phyloP scores from a whole-genome alignment of 37 sponge, comb jelly and placozoan species.

The Sycon ciliatum region DNA sequence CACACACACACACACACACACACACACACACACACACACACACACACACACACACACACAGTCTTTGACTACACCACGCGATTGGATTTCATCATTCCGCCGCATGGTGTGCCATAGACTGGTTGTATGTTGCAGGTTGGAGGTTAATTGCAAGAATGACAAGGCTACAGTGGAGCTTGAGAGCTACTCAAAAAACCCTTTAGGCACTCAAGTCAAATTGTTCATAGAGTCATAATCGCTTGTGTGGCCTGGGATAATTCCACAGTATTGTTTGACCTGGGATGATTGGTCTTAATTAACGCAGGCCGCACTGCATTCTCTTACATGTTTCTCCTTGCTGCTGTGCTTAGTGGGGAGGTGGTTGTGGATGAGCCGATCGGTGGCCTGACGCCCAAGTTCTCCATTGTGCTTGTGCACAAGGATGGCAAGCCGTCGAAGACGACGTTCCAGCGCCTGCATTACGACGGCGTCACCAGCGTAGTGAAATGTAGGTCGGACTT shows the following conservation, averaged over 20 bases:
- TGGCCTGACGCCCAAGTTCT: conserved; percentile 69
- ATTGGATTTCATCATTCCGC: no score
- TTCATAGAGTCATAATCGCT: no score
- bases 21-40: conserved; percentile 24
- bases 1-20: conserved; percentile 18
- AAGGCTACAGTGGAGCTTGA: no score
- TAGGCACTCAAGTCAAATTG: no score
- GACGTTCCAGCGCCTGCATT: conserved; percentile 55
- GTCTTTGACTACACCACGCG: no score
- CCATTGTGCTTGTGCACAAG: conserved; percentile 57
- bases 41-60: conserved; percentile 18
- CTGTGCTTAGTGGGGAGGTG: no score
- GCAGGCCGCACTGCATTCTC: background rate
- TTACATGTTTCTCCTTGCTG: background rate
- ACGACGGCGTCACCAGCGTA: conserved; percentile 64
- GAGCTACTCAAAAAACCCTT: background rate
- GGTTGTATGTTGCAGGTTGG: background rate
- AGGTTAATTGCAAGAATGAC: no score
- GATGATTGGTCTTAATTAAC: background rate
- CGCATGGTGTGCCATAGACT: no score
- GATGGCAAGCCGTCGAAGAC: conserved; percentile 71
- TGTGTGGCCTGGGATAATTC: background rate
- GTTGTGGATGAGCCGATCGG: conserved; percentile 75
- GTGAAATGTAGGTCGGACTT: conserved; percentile 57
- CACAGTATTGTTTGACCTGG: background rate